phyloP scores from a whole-genome alignment of 1,140 invertebrate genomes.

The Belonocnema kinseyi region DNA sequence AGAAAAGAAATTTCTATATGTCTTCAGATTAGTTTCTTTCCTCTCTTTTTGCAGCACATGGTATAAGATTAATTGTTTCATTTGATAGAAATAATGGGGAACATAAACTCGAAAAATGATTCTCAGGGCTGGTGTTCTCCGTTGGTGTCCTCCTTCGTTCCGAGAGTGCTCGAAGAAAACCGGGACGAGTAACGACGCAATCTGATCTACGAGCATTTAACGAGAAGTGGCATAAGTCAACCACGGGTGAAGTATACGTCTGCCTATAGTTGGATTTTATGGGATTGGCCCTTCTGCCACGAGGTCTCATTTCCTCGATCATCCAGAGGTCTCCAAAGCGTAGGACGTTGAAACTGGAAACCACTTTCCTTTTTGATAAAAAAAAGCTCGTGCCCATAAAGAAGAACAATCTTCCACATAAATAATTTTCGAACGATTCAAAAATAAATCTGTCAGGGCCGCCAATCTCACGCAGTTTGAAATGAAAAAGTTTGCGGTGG shows the following conservation, averaged over 20 bases:
- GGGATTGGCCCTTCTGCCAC: conserved; percentile 32
- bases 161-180: conserved; percentile 15
- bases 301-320: not conserved
- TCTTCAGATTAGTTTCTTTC: not conserved
- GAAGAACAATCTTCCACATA: not conserved
- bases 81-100: conserved; percentile 5
- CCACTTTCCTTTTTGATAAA: conserved; percentile 4
- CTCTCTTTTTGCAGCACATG: not conserved
- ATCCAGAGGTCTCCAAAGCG: not conserved
- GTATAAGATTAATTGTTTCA: not conserved
- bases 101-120: conserved; percentile 23
- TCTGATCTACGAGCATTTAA: conserved; percentile 60
- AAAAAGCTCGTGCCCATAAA: not conserved
- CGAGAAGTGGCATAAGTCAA: conserved; percentile 63
- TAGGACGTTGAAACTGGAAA: not conserved
- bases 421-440: too few relatives aligned
- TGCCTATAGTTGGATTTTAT: conserved; percentile 49
- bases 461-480: too few relatives aligned
- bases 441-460: too few relatives aligned
- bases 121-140: not conserved
- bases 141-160: conserved; percentile 5
- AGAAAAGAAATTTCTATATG: not conserved
- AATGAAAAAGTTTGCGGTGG: too few relatives aligned
- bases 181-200: conserved; percentile 24
- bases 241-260: conserved; percentile 40